Conservation (phyloP, 2,113 vertebrate species). For the Strix uralensis region DNA sequence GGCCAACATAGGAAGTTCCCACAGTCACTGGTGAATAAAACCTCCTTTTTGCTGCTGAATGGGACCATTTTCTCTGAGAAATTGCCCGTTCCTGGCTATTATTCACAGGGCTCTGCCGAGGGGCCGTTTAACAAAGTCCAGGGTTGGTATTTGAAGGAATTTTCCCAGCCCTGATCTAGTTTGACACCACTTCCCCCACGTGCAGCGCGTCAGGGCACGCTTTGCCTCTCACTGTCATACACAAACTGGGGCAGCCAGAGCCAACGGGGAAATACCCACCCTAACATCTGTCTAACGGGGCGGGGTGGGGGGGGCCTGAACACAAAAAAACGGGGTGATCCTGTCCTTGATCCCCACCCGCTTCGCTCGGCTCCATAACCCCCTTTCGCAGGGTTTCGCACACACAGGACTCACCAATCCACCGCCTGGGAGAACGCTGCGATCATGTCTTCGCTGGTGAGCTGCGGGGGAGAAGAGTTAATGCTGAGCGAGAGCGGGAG, state of each 20-base stretch:
- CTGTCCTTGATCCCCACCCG: accelerated
- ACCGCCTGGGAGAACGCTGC: constrained; percentile 3
- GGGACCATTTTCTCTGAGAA: accelerated
- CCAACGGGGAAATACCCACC: not conserved
- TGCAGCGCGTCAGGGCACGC: accelerated
- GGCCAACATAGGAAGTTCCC: not conserved
- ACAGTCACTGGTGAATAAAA: not conserved
- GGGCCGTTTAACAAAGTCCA: too few species aligned
- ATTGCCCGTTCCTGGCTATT: not conserved
- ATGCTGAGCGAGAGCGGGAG: not conserved
- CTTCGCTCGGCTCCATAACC: not conserved
- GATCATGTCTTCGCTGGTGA: constrained; percentile 22
- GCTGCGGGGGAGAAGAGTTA: not conserved
- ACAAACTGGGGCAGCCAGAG: not conserved
- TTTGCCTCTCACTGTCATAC: not conserved
- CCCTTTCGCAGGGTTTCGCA: not conserved
- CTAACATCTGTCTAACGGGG: accelerated
- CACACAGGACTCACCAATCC: constrained; percentile 21
- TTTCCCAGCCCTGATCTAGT: not conserved
- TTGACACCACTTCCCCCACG: accelerated
- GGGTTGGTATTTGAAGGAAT: not conserved
- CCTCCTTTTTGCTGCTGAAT: accelerated
- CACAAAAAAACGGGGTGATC: accelerated
- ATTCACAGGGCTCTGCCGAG: not conserved
- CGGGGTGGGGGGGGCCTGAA: not conserved